phyloP scores from a whole-genome alignment of 2,888 invertebrate genomes.

The Iselma pallidipennis region DNA sequence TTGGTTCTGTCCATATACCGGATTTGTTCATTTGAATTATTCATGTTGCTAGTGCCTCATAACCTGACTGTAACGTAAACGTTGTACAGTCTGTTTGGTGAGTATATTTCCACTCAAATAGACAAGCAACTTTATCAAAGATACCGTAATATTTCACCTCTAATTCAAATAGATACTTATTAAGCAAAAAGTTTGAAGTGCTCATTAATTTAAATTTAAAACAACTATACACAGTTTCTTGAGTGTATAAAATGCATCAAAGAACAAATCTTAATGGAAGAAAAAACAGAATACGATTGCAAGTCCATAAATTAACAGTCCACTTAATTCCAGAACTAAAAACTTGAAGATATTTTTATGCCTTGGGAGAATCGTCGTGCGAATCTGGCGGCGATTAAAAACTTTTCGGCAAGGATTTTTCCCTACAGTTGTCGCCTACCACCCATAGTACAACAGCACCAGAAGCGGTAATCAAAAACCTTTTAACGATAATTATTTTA shows the following conservation, averaged over 20 bases:
- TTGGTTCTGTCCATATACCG: slow-evolving; percentile 35
- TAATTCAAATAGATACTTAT: background rate
- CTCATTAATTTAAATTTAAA: background rate
- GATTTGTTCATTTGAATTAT: slow-evolving; percentile 46
- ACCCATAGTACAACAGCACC: background rate
- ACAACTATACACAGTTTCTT: background rate
- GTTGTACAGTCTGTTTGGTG: slow-evolving; percentile 39
- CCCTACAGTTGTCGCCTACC: slow-evolving; percentile 1
- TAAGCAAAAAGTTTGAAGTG: background rate
- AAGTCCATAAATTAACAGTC: background rate
- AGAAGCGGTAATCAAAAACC: slow-evolving; percentile 34
- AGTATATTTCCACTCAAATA: slow-evolving; percentile 41
- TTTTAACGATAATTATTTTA: slow-evolving; percentile 37
- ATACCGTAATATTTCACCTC: slow-evolving; percentile 15
- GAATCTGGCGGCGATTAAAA: slow-evolving; percentile 17
- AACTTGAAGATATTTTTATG: slow-evolving; percentile 1
- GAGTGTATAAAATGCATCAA: background rate
- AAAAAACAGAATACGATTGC: background rate
- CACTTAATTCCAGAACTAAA: background rate
- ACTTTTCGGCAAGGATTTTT: slow-evolving; percentile 4
- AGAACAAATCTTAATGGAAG: background rate
- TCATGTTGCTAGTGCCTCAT: slow-evolving; percentile 41
- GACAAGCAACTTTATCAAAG: slow-evolving; percentile 40
- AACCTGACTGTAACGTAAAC: slow-evolving; percentile 47
- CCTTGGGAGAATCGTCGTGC: background rate